Percentiles rank a stretch among this genome's conserved stretches.
These are phyloP conservation scores for human DNA, from an alignment of 2,113 vertebrate species.

Conservation along the genomic window GRCh38 chr4:188309501-188310000, in stretches of 20 bases:
- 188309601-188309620: neutral
- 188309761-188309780: neutral
- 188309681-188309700: neutral
- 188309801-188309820: neutral
- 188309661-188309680: neutral
- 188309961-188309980: neutral
- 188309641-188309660: neutral
- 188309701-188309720: neutral
- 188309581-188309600: neutral
- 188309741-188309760: neutral
- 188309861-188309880: neutral
- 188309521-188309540: neutral
- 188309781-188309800: neutral
- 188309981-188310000: neutral
- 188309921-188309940: neutral
- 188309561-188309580: neutral
- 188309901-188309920: neutral
- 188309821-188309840: neutral
- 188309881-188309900: neutral
- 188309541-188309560: neutral
- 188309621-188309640: neutral
- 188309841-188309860: neutral
- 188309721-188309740: neutral
- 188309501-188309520: neutral
- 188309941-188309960: accelerated